Percentiles rank a stretch among this genome's conserved stretches.
These are phyloP conservation scores for Drosophila aldrichi DNA, from an alignment of 2,888 invertebrate genomes.

Conservation along the genomic window DNA sequence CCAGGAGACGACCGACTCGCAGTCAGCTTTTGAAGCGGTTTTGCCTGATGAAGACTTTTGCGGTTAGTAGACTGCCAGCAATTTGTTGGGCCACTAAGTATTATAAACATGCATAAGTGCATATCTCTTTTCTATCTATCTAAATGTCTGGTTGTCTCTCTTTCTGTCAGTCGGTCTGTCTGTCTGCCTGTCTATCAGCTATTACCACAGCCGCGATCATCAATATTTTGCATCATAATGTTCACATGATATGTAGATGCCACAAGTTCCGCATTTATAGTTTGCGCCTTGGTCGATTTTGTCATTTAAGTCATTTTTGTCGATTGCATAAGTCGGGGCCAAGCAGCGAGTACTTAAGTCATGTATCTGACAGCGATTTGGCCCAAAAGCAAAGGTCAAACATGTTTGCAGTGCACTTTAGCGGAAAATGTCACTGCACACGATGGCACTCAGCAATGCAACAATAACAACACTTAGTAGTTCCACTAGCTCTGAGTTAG, in stretches of 20 bases:
- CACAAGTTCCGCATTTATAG: constrained; percentile 68
- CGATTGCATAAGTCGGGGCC: constrained; percentile 63
- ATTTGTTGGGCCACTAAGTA: constrained; percentile 61
- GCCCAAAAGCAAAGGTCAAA: constrained; percentile 70
- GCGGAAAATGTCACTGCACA: constrained; percentile 75
- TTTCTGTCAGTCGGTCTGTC: not conserved
- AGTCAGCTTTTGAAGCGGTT: constrained; percentile 42
- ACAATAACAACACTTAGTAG: not conserved
- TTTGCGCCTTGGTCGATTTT: constrained; percentile 34
- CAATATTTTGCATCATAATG: constrained; percentile 52
- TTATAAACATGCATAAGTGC: constrained; percentile 48
- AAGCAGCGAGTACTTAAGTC: constrained; percentile 48
- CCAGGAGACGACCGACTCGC: constrained; percentile 41
- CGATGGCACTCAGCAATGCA: constrained; percentile 62
- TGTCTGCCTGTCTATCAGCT: constrained; percentile 4
- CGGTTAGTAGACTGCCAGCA: constrained; percentile 74
- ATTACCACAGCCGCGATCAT: constrained; percentile 39
- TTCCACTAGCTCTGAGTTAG: constrained; percentile 6
- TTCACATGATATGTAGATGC: constrained; percentile 64
- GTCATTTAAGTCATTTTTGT: constrained; percentile 49
- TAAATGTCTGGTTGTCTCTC: not conserved
- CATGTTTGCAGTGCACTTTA: constrained; percentile 68
- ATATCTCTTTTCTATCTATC: constrained; percentile 38
- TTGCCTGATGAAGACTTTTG: constrained; percentile 71
- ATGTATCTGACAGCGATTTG: constrained; percentile 44